Percentiles rank a stretch among this genome's conserved stretches.
These are phyloP conservation scores for Coremacera marginata DNA, from an alignment of 2,888 invertebrate species.

Conservation along the genomic window DNA sequence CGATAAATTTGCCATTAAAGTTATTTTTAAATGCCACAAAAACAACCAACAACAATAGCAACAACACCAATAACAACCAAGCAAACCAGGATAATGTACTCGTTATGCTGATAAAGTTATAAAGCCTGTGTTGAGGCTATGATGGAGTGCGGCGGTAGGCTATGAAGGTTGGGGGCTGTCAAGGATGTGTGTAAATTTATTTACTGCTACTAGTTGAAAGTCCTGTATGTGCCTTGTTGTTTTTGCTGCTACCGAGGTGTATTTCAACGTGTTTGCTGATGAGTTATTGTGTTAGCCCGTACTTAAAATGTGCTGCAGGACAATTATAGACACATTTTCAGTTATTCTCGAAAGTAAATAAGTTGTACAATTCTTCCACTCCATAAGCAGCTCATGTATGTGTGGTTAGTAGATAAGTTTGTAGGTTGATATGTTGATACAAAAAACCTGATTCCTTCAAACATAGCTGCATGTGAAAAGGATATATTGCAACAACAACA, in stretches of 20 bases:
- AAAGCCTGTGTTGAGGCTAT: slow-evolving; percentile 56
- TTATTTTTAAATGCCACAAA: slow-evolving; percentile 62
- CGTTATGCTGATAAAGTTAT: slow-evolving; percentile 66
- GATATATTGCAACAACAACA: not conserved
- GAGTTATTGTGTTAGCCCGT: slow-evolving; percentile 27
- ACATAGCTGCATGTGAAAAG: not conserved
- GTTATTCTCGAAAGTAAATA: slow-evolving; percentile 17
- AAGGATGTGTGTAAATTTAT: slow-evolving; percentile 32
- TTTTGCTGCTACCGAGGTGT: slow-evolving; percentile 1
- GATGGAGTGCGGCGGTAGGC: slow-evolving; percentile 42
- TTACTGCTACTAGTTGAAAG: slow-evolving; percentile 9
- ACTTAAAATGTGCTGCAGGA: slow-evolving; percentile 29
- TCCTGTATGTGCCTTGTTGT: slow-evolving; percentile 3
- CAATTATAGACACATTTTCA: slow-evolving; percentile 11
- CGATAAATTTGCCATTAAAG: slow-evolving; percentile 69
- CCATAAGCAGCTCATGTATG: slow-evolving; percentile 41
- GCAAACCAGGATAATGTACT: slow-evolving; percentile 60
- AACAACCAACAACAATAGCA: slow-evolving; percentile 46
- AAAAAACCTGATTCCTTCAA: not conserved
- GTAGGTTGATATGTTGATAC: not conserved
- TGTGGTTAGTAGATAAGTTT: not conserved
- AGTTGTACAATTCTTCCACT: not conserved
- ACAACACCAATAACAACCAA: slow-evolving; percentile 9
- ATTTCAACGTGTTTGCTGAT: slow-evolving; percentile 20
- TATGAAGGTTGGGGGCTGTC: not conserved